Conservation (phyloP, 2,888 invertebrate species). For the Stenchaetothrips biformis region DNA sequence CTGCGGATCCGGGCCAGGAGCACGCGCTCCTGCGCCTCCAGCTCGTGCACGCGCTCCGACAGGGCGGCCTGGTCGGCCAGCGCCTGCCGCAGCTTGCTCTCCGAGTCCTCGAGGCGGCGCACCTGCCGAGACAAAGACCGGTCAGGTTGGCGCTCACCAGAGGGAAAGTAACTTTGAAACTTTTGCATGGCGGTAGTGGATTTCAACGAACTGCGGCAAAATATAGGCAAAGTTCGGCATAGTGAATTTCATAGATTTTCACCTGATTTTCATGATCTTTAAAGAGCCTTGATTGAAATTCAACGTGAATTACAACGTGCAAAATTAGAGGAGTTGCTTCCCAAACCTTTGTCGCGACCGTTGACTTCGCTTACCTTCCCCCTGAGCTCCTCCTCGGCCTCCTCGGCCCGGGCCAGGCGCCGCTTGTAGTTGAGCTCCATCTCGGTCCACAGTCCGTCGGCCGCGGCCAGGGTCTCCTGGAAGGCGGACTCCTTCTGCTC, state of each 20-base stretch:
- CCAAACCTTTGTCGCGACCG: no score
- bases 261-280: no score
- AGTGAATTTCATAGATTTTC: no score
- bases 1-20: background rate
- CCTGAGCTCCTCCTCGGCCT: slow-evolving; percentile 15
- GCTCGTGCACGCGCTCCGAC: slow-evolving; percentile 8
- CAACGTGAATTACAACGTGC: no score
- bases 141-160: no score
- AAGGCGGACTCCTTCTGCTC: slow-evolving; percentile 16
- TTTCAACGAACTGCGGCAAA: no score
- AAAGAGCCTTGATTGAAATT: no score
- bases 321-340: no score
- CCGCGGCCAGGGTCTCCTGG: slow-evolving; percentile 8
- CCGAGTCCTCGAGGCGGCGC: slow-evolving; percentile 7
- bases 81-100: slow-evolving; percentile 12
- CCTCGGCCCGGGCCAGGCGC: background rate
- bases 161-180: no score
- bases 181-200: no score
- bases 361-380: background rate
- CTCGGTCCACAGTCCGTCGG: slow-evolving; percentile 11
- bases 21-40: slow-evolving; percentile 16
- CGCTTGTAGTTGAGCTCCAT: slow-evolving; percentile 21
- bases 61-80: slow-evolving; percentile 1
- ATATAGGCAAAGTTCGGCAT: no score
- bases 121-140: background rate